Evolutionary conservation across 2,888 invertebrate genomes (phyloP).

Genomic region (Acronicta leporina): DNA sequence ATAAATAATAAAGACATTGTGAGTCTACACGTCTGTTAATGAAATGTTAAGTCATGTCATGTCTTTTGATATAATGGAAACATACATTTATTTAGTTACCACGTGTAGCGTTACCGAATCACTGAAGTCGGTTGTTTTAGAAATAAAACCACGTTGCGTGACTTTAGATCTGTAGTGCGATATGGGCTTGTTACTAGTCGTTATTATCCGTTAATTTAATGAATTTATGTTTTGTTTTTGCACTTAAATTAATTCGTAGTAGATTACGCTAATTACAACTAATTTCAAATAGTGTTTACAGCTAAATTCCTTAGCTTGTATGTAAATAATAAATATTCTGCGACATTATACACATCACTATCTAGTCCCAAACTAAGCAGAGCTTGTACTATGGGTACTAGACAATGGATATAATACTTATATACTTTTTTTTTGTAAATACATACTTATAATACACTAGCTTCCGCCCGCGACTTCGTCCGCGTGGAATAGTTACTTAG

Average conservation of each 20-base stretch:
- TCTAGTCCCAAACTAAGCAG: too few species aligned
- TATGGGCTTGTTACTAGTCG: slow-evolving; percentile 26
- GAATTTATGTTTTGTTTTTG: slow-evolving; percentile 1
- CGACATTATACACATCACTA: too few species aligned
- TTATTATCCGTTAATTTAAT: slow-evolving; percentile 15
- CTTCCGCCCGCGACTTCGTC: too few species aligned
- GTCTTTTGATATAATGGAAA: slow-evolving; percentile 5
- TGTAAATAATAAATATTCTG: too few species aligned
- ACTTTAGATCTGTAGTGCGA: slow-evolving; percentile 33
- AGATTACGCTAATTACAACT: neutral
- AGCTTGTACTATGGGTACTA: too few species aligned
- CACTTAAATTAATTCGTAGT: neutral
- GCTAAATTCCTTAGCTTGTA: neutral
- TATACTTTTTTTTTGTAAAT: too few species aligned
- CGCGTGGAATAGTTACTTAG: too few species aligned
- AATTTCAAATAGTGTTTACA: too few species aligned
- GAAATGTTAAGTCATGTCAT: slow-evolving; percentile 18
- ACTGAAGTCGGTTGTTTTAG: slow-evolving; percentile 23
- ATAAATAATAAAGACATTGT: slow-evolving; percentile 23
- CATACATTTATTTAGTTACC: slow-evolving; percentile 25
- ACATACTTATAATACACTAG: too few species aligned
- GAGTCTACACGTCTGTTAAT: slow-evolving; percentile 16
- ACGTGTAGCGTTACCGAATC: slow-evolving; percentile 29
- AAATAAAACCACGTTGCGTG: slow-evolving; percentile 44
- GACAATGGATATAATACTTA: too few species aligned